Percentiles rank a stretch among this genome's conserved stretches.
Conservation (phyloP, 2,113 vertebrate genomes). For the Alligator sinensis region DNA sequence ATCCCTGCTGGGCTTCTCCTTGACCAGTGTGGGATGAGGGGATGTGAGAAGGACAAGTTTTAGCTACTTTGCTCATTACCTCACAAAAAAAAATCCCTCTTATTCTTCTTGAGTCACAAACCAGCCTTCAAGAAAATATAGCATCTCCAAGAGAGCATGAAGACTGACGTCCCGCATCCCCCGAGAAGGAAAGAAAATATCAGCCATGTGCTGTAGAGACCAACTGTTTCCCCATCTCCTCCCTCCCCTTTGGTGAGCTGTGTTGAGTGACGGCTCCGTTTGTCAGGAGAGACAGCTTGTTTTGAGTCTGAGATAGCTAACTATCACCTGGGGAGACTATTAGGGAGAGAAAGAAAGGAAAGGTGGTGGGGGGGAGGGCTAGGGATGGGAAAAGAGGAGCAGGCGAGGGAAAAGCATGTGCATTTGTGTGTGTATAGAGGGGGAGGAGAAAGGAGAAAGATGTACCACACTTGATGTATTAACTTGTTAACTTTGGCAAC, state of each 20-base stretch:
- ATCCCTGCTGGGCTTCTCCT: background rate
- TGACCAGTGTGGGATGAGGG: background rate
- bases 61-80: background rate
- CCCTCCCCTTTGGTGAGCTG: background rate
- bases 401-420: background rate
- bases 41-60: background rate
- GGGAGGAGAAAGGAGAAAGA: constrained; percentile 5
- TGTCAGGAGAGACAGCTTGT: constrained; percentile 45
- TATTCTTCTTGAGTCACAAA: background rate
- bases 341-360: background rate
- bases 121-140: background rate
- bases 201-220: background rate
- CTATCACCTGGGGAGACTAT: constrained; percentile 57
- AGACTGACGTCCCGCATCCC: background rate
- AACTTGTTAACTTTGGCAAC: constrained; percentile 64
- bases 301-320: constrained; percentile 57
- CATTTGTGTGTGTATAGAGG: too few relatives aligned
- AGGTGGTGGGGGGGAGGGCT: background rate
- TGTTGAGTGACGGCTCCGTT: constrained; percentile 24
- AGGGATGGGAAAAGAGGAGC: background rate
- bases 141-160: background rate
- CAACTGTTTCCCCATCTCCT: constrained; percentile 3
- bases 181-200: constrained; percentile 32
- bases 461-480: constrained; percentile 37
- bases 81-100: background rate